Evolutionary conservation across 2,113 vertebrate species (phyloP).

Genomic region (Baryphthengus martii): DNA sequence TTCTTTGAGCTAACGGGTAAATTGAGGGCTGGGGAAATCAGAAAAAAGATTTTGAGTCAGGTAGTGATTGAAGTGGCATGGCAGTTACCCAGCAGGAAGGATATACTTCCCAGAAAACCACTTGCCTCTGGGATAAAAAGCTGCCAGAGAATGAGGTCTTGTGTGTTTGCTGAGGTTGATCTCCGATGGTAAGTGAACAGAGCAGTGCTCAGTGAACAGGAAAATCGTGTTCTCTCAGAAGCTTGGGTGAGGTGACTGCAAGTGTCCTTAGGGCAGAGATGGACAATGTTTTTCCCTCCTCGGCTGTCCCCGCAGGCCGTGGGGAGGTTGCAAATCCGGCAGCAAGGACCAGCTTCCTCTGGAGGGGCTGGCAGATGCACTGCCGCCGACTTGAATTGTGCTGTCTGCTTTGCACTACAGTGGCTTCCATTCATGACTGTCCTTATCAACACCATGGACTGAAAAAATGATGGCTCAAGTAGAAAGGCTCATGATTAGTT

Average conservation of each 20-base stretch:
- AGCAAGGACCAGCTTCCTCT: not conserved
- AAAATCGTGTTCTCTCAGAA: not conserved
- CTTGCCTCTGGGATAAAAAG: not conserved
- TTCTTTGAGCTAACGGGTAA: not conserved
- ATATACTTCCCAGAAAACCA: not conserved
- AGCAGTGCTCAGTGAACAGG: not conserved
- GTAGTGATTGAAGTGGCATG: not conserved
- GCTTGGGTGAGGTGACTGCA: not conserved
- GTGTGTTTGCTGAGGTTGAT: not conserved
- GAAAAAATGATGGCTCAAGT: not conserved
- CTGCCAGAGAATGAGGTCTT: not conserved
- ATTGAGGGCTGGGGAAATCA: not conserved
- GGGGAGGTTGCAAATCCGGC: not conserved
- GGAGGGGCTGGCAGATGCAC: not conserved
- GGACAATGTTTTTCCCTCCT: not conserved
- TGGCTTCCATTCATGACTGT: not conserved
- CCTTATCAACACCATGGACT: not conserved
- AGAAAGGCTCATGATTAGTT: not conserved
- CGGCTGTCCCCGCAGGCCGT: not conserved
- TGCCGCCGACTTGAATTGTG: not conserved
- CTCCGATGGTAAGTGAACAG: not conserved
- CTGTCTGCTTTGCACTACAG: not conserved
- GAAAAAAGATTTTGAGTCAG: not conserved
- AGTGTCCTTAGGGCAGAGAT: not conserved
- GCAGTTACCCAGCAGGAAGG: constrained; percentile 17